phyloP scores from a whole-genome alignment of 2,888 invertebrate genomes.

The Andrena hattorfiana region DNA sequence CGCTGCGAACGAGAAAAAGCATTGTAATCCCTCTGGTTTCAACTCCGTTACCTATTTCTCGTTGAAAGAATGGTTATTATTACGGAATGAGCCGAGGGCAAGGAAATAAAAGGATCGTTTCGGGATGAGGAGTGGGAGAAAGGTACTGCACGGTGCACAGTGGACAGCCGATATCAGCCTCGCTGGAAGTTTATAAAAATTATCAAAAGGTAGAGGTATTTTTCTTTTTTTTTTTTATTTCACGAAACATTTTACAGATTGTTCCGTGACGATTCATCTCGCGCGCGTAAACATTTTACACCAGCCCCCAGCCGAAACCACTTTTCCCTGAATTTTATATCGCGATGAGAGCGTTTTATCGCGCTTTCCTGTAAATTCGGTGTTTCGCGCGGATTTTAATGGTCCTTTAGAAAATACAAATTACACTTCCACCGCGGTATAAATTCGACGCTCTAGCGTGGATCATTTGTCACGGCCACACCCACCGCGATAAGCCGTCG shows the following conservation, averaged over 20 bases:
- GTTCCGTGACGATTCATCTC: conserved; percentile 23
- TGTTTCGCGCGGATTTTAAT: conserved; percentile 35
- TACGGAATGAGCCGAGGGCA: not conserved
- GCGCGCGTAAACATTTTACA: conserved; percentile 44
- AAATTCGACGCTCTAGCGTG: conserved; percentile 15
- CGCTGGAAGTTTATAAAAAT: not conserved
- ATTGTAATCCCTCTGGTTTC: conserved; percentile 28
- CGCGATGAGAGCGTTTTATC: conserved; percentile 19
- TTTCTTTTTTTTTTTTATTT: not conserved
- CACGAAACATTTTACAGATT: conserved; percentile 3
- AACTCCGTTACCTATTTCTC: conserved; percentile 2
- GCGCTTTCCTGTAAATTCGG: conserved; percentile 25
- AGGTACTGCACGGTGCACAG: too few relatives aligned
- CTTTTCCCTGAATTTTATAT: conserved; percentile 41
- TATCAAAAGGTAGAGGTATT: not conserved
- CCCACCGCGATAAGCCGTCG: conserved; percentile 13
- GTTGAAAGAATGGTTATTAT: conserved; percentile 2
- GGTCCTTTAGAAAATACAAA: conserved; percentile 55
- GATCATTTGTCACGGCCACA: conserved; percentile 18
- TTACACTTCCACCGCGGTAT: conserved; percentile 19
- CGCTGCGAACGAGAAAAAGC: conserved; percentile 10
- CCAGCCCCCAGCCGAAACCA: conserved; percentile 8
- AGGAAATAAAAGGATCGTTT: not conserved
- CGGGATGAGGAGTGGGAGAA: too few relatives aligned
- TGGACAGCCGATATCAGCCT: not conserved